These are phyloP conservation scores for Protaetia brevitarsis DNA, from an alignment of 1,140 invertebrate genomes.

Conservation along the genomic window DNA sequence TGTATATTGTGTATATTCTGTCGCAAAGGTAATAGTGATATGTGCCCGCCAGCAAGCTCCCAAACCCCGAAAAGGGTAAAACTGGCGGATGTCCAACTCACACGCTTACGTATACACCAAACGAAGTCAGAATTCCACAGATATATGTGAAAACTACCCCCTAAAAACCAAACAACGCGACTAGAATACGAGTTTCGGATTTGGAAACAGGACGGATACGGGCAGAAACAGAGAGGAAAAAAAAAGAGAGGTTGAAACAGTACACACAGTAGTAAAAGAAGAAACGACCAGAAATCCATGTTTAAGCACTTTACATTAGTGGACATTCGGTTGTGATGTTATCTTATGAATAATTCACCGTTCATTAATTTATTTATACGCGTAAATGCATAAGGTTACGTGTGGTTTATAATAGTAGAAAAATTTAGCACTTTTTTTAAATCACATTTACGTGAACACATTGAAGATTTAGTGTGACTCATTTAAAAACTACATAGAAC, in stretches of 20 bases:
- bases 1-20: not conserved
- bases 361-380: slow-evolving; percentile 5
- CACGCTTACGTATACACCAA: not conserved
- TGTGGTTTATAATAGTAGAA: slow-evolving; percentile 20
- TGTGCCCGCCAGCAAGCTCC: not conserved
- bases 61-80: not conserved
- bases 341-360: slow-evolving; percentile 4
- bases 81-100: not conserved
- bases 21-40: not conserved
- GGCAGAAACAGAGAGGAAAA: not conserved
- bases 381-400: slow-evolving; percentile 15
- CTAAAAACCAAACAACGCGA: slow-evolving; percentile 1
- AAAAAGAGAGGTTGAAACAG: not conserved
- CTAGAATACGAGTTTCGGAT: not conserved
- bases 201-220: not conserved
- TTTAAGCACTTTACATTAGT: not conserved
- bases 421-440: slow-evolving; percentile 21
- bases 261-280: slow-evolving; percentile 2
- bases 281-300: not conserved
- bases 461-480: not conserved
- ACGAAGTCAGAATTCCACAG: slow-evolving; percentile 24
- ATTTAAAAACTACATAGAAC: not conserved
- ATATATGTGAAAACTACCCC: slow-evolving; percentile 25
- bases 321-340: not conserved
- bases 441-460: not conserved